Evolutionary conservation across 2,888 invertebrate species (phyloP).

Genomic region (Gnatocerus cornutus): DNA sequence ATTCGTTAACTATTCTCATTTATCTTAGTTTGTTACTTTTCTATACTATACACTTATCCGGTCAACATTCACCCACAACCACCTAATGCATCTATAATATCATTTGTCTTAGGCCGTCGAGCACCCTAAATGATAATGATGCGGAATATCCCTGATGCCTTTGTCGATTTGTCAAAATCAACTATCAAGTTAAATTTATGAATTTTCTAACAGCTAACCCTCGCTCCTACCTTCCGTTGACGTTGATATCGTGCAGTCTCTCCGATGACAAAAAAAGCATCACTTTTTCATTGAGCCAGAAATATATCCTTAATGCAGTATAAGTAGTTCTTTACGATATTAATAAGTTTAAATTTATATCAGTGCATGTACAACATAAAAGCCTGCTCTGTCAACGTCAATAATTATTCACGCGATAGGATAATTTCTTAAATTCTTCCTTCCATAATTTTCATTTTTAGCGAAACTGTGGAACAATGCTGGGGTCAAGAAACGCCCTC

Average conservation of each 20-base stretch:
- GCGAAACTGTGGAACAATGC: background rate
- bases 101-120: constrained; percentile 66
- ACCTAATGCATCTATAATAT: constrained; percentile 68
- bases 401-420: background rate
- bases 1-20: constrained; percentile 64
- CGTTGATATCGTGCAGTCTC: constrained; percentile 34
- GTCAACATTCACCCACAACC: constrained; percentile 63
- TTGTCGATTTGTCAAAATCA: constrained; percentile 66
- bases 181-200: constrained; percentile 53
- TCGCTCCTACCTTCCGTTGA: constrained; percentile 25
- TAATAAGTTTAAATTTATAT: constrained; percentile 30
- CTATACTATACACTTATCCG: constrained; percentile 66
- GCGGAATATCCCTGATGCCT: constrained; percentile 57
- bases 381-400: constrained; percentile 5
- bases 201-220: constrained; percentile 41
- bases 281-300: constrained; percentile 29
- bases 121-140: constrained; percentile 61
- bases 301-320: constrained; percentile 29
- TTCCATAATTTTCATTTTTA: background rate
- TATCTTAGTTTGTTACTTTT: constrained; percentile 69
- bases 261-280: constrained; percentile 24
- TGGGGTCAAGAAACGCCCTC: constrained; percentile 20
- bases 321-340: constrained; percentile 35
- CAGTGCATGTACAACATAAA: constrained; percentile 20
- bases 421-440: background rate